Evolutionary conservation across 2,113 vertebrate genomes (phyloP), one percentile per base, ranked within the genome.

Genomic region (pig (Sus scrofa)): DNA sequence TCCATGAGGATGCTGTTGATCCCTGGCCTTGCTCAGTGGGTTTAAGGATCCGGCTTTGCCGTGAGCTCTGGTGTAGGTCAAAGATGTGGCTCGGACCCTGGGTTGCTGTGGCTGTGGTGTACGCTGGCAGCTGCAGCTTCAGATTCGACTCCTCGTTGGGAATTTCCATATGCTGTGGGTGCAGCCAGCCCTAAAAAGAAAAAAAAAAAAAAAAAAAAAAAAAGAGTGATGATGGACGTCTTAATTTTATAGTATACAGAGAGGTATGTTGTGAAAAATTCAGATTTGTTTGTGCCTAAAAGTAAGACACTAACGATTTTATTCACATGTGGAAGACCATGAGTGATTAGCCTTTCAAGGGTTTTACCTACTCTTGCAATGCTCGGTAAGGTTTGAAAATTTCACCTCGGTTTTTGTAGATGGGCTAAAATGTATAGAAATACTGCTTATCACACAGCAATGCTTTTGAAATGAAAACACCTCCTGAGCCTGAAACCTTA

Each of bases 391-490:
- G 88, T 39, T n/a, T 60, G 8, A 77, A 88, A 15, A 56, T 63
- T 96, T 84, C 71, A 83, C 87, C 86, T 96, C 32, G 67, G 50
- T 82, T 88, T 27, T 85, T 86, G 4, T 18, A 84, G 34, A 94
- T 58, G 37, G 24, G 54, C 54, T 96, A 95, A 90, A 87, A 82
- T 86, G 16, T 81, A 83, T 11, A 81, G 67, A 75, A 68, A 81
- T 88, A 60, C 27, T 89, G 86, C 56, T 75, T 70, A 34, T 63
- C 22, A 74, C 4, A 82, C 7, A 11, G 30, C 95, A 67, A 65
- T 52, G 79, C 34, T 85, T 96, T 65, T 71, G 62, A 95, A 96
- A 96, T 79, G 34, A 84, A 92, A 15, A 86, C 60, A 85, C 32
- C 77, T 63, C 88, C 75, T n/a, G 27, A 77, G 65, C 39, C 26